These are phyloP conservation scores for Dryobates pubescens DNA, from an alignment of 2,797 vertebrate genomes.

Conservation along the genomic window DNA sequence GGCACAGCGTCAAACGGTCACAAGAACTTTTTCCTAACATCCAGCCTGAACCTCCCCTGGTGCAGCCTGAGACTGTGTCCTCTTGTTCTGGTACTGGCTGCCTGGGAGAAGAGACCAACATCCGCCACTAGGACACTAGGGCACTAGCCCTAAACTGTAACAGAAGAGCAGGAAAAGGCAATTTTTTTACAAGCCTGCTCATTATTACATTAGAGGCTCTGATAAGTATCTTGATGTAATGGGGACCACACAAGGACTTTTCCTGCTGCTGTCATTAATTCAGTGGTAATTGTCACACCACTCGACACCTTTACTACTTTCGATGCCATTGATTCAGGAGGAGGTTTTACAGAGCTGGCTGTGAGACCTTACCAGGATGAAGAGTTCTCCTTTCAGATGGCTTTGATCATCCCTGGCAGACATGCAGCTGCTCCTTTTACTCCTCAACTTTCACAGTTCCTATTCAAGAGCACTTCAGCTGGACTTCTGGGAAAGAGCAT, in stretches of 20 bases:
- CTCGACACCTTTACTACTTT: not conserved
- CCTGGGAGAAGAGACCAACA: no score
- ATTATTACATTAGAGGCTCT: not conserved
- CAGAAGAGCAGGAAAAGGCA: not conserved
- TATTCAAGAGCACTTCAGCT: conserved; percentile 39
- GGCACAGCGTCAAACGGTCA: no score
- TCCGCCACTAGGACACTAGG: no score
- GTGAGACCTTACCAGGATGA: not conserved
- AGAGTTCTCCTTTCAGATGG: not conserved
- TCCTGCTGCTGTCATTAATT: not conserved
- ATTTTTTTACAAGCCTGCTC: not conserved
- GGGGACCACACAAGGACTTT: not conserved
- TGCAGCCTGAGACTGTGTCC: no score
- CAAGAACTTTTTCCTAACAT: no score
- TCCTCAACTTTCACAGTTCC: conserved; percentile 25
- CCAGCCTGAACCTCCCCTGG: no score
- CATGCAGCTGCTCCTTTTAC: not conserved
- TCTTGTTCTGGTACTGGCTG: no score
- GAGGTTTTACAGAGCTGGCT: conserved; percentile 11
- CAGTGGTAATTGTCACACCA: not conserved
- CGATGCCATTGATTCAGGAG: not conserved
- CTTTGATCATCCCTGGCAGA: conserved; percentile 24
- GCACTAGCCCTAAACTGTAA: no score
- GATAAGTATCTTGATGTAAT: not conserved
- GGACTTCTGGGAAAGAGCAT: conserved; percentile 36